A percentile compares a stretch with the other conserved stretches of the same genome.
These are phyloP conservation scores for Drosophila maculinotata DNA, from an alignment of 2,888 invertebrate species.

Conservation along the genomic window DNA sequence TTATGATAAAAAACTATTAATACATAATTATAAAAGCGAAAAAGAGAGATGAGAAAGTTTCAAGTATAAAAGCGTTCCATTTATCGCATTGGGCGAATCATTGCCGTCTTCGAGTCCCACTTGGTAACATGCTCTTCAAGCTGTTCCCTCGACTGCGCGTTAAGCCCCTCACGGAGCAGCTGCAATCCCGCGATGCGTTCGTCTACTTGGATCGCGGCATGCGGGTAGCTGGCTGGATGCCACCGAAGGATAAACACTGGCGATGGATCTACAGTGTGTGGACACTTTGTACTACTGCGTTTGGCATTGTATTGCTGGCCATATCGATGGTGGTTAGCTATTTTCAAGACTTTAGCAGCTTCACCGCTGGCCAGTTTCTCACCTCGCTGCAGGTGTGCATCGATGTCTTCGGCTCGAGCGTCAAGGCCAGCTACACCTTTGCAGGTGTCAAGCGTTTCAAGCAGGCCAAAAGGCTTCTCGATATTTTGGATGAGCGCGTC, in stretches of 20 bases:
- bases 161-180: constrained; percentile 1
- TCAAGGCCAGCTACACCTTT: constrained; percentile 43
- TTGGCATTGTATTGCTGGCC: constrained; percentile 30
- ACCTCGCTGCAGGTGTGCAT: constrained; percentile 57
- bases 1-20: constrained; percentile 1
- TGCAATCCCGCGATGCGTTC: constrained; percentile 53
- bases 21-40: constrained; percentile 25
- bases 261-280: constrained; percentile 26
- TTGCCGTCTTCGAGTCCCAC: neutral
- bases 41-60: neutral
- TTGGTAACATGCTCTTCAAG: constrained; percentile 29
- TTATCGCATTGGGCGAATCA: neutral
- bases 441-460: constrained; percentile 33
- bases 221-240: constrained; percentile 39
- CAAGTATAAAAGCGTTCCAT: constrained; percentile 32
- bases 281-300: constrained; percentile 5
- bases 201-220: constrained; percentile 56
- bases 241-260: constrained; percentile 16
- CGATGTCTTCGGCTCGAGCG: constrained; percentile 38
- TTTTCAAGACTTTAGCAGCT: constrained; percentile 31
- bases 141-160: constrained; percentile 38
- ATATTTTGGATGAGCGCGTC: constrained; percentile 45
- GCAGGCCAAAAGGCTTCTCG: constrained; percentile 35
- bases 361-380: constrained; percentile 61
- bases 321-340: constrained; percentile 38